Percentiles rank a stretch among this genome's conserved stretches.
Conservation (phyloP, 2,113 vertebrate species). For the Baryphthengus martii region DNA sequence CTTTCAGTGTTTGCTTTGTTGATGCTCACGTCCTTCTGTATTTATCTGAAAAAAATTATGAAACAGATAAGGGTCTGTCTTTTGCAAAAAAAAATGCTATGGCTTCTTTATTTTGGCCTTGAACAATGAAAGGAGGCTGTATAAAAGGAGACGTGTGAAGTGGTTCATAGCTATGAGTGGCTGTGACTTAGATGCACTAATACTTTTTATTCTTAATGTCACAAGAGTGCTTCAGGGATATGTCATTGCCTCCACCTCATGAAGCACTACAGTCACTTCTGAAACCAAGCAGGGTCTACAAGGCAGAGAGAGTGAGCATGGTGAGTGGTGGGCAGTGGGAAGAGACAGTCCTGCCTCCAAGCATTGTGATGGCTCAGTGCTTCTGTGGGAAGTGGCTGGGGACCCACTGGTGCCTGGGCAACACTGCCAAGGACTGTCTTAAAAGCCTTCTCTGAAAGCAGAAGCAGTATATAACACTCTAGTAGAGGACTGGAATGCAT, state of each 20-base stretch:
- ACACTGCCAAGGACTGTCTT: neutral
- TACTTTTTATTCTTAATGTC: neutral
- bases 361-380: neutral
- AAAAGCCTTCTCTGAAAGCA: neutral
- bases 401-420: accelerated
- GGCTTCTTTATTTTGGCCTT: neutral
- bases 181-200: neutral
- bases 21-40: neutral
- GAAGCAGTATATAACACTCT: neutral
- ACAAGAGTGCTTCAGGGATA: neutral
- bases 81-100: neutral
- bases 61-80: neutral
- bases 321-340: neutral
- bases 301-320: neutral
- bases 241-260: accelerated
- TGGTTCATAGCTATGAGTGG: neutral
- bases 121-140: neutral
- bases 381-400: neutral
- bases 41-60: neutral
- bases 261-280: neutral
- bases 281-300: neutral
- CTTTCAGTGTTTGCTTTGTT: neutral
- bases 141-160: neutral
- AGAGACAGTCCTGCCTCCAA: neutral
- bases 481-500: neutral